Base-by-base conservation (phyloP, 2,888 invertebrate genomes). In the Cyrtodaria siliqua region DNA sequence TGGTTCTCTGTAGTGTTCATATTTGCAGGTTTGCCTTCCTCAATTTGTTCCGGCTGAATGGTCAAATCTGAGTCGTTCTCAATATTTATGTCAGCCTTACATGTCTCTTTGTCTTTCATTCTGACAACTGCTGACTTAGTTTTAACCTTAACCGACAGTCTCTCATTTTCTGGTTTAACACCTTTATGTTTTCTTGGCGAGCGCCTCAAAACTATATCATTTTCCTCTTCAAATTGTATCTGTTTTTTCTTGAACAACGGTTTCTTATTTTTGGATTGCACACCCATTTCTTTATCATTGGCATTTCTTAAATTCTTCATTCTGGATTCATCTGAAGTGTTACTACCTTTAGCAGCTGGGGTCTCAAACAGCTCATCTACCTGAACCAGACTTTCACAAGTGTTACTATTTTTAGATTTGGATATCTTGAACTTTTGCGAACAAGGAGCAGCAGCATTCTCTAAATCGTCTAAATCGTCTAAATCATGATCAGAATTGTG, bases 101-200 rank as follows among this genome's bases (percentile, higher is more conserved):
- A n/a, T 14, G 14, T 18, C 9, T 33, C 57, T 20, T 27, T 12
- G 6, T 47, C 23, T 27, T n/a, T 49, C 20, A 4, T 52, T 24
- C 52, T 24, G 4, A 3, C 20, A 6, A 6, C 20, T 23, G 8
- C 23, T 24, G 3, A 20, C 16, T 14, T 14, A 52, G 14, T 52
- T 4, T 16, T 23, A 23, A 4, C 20, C 52, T 24, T 52, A 9
- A 3, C 29, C 38, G 16, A n/a, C 12, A 33, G 12, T 33, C 6
- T 12, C 4, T 8, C 12, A 8, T 33, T 33, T 33, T 44, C 44
- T 44, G 16, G 6, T 44, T 18, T 18, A 18, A 16, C 44, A 24
- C 33, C 38, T 53, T 71, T 74, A 18, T 63, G 66, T 59, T 80
- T 80, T 44, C 79, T 64, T 42, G 79, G 79, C 14, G 79, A 80